Conservation (phyloP, 2,797 vertebrate species). For the Sebastes jordani region DNA sequence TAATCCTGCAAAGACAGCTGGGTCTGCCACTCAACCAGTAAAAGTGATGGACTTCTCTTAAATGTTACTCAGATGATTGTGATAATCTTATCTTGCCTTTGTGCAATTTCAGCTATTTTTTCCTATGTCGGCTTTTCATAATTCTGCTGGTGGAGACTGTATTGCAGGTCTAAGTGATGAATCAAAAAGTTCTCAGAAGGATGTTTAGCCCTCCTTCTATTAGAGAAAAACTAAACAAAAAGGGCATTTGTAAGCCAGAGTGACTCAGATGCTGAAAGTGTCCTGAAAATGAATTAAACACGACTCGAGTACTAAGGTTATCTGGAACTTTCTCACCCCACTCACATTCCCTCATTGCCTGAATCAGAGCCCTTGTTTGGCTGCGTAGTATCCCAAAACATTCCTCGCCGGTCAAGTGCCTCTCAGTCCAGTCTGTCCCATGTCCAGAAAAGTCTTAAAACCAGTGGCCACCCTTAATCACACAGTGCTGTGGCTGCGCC, state of each 20-base stretch:
- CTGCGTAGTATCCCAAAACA: slow-evolving; percentile 60
- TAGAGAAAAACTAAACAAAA: background rate
- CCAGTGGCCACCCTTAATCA: slow-evolving; percentile 41
- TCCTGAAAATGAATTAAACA: slow-evolving; percentile 14
- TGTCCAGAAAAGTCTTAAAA: slow-evolving; percentile 45
- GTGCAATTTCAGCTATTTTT: background rate
- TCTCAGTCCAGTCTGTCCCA: slow-evolving; percentile 66
- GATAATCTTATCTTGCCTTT: slow-evolving; percentile 9
- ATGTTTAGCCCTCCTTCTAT: background rate
- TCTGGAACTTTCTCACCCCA: slow-evolving; percentile 36
- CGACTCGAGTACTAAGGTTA: slow-evolving; percentile 23
- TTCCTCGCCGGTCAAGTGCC: slow-evolving; percentile 74
- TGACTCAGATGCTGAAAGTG: slow-evolving; percentile 11
- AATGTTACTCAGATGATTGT: slow-evolving; percentile 2
- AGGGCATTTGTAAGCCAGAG: background rate
- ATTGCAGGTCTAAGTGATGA: background rate
- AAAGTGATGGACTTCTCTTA: background rate
- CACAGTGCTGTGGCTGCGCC: slow-evolving; percentile 15
- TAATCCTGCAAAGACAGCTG: slow-evolving; percentile 48
- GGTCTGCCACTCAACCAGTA: slow-evolving; percentile 28
- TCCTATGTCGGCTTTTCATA: background rate
- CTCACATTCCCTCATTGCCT: slow-evolving; percentile 30
- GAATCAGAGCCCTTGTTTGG: slow-evolving; percentile 54
- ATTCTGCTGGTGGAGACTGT: background rate
- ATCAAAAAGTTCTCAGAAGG: background rate